These are phyloP conservation scores for Tonatia bakeri DNA, from an alignment of 2,113 vertebrate species.

Conservation along the genomic window DNA sequence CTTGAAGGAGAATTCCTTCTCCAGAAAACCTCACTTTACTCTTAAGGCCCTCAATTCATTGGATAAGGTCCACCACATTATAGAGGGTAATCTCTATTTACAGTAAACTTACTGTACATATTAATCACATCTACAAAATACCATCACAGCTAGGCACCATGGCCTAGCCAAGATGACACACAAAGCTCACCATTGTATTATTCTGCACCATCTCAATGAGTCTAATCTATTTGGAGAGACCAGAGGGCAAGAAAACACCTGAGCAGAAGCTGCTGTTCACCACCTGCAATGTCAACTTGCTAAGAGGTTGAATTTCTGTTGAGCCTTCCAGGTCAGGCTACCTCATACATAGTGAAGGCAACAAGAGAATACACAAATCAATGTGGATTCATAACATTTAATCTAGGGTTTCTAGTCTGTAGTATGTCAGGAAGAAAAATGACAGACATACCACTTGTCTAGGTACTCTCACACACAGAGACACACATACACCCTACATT, in stretches of 20 bases:
- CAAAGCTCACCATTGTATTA: rapidly evolving
- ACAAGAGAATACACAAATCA: background rate
- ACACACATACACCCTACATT: background rate
- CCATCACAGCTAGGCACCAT: too few species aligned
- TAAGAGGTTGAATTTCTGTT: background rate
- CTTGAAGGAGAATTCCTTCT: background rate
- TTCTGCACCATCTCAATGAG: background rate
- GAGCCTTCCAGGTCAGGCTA: background rate
- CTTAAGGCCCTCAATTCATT: background rate
- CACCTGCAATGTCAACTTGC: background rate
- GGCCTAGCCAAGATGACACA: background rate
- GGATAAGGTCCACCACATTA: background rate
- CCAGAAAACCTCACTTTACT: background rate
- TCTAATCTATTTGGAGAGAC: background rate
- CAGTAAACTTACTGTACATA: background rate
- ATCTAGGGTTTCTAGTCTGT: background rate
- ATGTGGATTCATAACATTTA: background rate
- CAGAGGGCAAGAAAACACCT: background rate
- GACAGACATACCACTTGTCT: background rate
- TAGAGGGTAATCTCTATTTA: background rate
- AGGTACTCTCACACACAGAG: too few species aligned
- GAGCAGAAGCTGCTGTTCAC: background rate
- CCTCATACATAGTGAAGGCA: background rate
- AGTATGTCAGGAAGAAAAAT: background rate
- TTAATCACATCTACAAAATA: background rate